A percentile compares a stretch with the other conserved stretches of the same genome.
phyloP scores from a whole-genome alignment of 2,888 invertebrate species.

The Eumerus sabulonum region DNA sequence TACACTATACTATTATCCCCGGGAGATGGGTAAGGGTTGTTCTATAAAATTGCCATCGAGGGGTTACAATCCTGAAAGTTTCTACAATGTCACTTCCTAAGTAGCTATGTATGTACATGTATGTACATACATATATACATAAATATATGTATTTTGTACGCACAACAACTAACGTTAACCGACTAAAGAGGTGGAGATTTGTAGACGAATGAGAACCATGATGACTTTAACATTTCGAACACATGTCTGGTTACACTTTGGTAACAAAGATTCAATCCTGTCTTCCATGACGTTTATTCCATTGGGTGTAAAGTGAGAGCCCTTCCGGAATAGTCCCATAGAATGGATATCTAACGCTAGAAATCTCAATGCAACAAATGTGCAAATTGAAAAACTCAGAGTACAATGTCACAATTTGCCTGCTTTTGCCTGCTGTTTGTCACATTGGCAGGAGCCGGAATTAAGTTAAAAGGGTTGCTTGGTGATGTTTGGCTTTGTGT shows the following conservation, averaged over 20 bases:
- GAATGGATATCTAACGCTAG: slow-evolving; percentile 48
- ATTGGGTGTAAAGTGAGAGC: slow-evolving; percentile 40
- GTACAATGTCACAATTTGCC: too few relatives aligned
- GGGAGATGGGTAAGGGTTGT: slow-evolving; percentile 3
- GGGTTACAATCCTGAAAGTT: slow-evolving; percentile 59
- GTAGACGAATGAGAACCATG: slow-evolving; percentile 47
- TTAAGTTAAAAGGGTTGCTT: too few relatives aligned
- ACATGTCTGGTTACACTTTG: slow-evolving; percentile 68
- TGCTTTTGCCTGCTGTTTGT: too few relatives aligned
- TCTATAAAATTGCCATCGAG: slow-evolving; percentile 52
- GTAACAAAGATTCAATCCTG: slow-evolving; percentile 62
- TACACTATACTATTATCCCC: slow-evolving; percentile 55
- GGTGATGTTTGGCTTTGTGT: too few relatives aligned
- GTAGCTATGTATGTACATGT: neutral
- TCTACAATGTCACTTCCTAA: slow-evolving; percentile 58
- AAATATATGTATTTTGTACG: too few relatives aligned
- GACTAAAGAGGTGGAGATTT: slow-evolving; percentile 7
- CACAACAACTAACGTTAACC: slow-evolving; percentile 7
- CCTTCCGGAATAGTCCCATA: slow-evolving; percentile 47
- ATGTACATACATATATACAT: too few relatives aligned
- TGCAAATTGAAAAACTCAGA: slow-evolving; percentile 45
- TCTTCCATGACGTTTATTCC: slow-evolving; percentile 21
- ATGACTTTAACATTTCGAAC: slow-evolving; percentile 65
- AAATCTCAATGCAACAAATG: slow-evolving; percentile 66
- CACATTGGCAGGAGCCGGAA: too few relatives aligned